These are phyloP conservation scores for Mycetomoellerius zeteki DNA, from an alignment of 1,140 invertebrate genomes.

Conservation along the genomic window DNA sequence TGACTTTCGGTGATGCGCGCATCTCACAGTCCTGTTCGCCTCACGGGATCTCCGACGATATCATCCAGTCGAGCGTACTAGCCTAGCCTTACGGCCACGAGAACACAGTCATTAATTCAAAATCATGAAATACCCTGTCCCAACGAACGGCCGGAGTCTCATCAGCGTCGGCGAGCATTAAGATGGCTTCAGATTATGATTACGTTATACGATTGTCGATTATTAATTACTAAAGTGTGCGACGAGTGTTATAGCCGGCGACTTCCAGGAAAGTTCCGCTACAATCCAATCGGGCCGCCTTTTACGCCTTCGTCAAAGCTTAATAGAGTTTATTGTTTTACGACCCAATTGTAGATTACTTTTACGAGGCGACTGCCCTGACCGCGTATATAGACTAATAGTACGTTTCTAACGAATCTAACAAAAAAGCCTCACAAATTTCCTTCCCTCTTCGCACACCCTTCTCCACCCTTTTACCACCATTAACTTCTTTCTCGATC, in stretches of 20 bases:
- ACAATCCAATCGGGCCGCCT: constrained; percentile 14
- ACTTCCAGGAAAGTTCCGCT: constrained; percentile 55
- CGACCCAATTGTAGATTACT: constrained; percentile 85
- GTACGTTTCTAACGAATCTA: constrained; percentile 79
- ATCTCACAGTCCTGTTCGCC: background rate
- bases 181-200: constrained; percentile 58
- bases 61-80: background rate
- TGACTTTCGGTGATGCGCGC: constrained; percentile 56
- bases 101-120: constrained; percentile 35
- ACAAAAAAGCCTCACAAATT: constrained; percentile 78
- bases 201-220: constrained; percentile 69
- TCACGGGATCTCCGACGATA: background rate
- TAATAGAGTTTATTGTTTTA: constrained; percentile 86
- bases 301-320: constrained; percentile 72
- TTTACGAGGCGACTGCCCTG: constrained; percentile 78
- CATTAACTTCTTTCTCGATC: constrained; percentile 73
- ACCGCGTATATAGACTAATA: constrained; percentile 52
- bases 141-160: background rate
- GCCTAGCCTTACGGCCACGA: background rate
- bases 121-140: constrained; percentile 17
- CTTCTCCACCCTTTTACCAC: constrained; percentile 16
- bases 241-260: constrained; percentile 50
- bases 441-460: background rate
- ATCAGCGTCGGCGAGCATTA: constrained; percentile 54
- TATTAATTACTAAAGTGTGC: constrained; percentile 73